Base-by-base conservation (phyloP, 2,797 vertebrate genomes). In the Anguilla marmorata region DNA sequence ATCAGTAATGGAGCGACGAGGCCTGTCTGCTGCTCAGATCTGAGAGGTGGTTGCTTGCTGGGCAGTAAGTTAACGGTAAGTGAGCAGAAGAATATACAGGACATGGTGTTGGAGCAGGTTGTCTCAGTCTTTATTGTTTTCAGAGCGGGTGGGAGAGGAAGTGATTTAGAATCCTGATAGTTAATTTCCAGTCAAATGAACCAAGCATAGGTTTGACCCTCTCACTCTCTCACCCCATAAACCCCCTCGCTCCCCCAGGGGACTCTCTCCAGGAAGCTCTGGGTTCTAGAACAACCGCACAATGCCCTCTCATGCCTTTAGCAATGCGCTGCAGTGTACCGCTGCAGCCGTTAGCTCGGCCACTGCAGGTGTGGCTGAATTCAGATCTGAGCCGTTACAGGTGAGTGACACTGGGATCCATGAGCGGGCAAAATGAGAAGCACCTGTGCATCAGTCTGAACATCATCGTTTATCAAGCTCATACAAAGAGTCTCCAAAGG, bases 91-190 rank as follows among this genome's bases (percentile, higher is more conserved):
- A 72, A 72, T 3, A 72, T 9, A 16, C 27, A 24, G 52, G 24
- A 86, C 58, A 80, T 9, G 50, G 69, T 33, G 50, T 30, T 8
- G 12, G n/a, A 63, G 33, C 33, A n/a, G 52, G 45, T 41, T 6
- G 5, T 56, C 79, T 84, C 60, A 5, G 56, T 3, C 33, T 87
- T 87, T 87, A 79, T 83, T 87, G 48, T 87, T 48, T 66, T 83
- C 83, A 60, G 14, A 56, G 86, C n/a, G n/a, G 16, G 12, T 27
- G n/a, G 21, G 11, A 83, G 63, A 33, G 86, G 88, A 87, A 87
- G 85, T 50, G 11, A 86, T 86, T 86, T 56, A 33, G 33, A 66
- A 19, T 45, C n/a, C 50, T 87, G 14, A 89, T 89, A 79, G 83
- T 72, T 86, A 11, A 54, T 76, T 82, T 89, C 88, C 41, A 86